Base-by-base conservation (phyloP, 2,888 invertebrate species). In the Hirtodrosophila trivittata region DNA sequence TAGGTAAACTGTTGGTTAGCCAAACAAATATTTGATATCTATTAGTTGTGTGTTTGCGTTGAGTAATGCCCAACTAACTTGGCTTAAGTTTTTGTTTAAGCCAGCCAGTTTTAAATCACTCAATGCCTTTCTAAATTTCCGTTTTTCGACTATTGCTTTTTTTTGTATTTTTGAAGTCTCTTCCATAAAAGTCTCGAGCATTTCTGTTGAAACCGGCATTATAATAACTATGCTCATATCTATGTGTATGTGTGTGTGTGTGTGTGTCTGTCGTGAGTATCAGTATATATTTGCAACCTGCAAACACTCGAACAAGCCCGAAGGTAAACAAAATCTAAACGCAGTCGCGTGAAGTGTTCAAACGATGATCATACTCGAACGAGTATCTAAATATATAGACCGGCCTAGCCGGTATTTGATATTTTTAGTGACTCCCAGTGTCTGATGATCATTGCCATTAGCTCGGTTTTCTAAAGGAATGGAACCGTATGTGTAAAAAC, bases 71-170 rank as follows among this genome's bases (percentile, higher is more conserved):
- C 18, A 21, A 21, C 18, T 21, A 21, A 21, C 18, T 21, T 21
- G 18, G 18, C 18, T 21, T 21, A 21, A 21, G 18, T 21, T 3
- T 21, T 21, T 21, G 18, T 21, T 21, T 21, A 3, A 21, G 18
- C 18, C 2, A 21, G 18, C 18, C 2, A 21, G 18, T 21, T 21
- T 28, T 7, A 46, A 59, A 33, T n/a, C 43, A 58, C 21, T 33
- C 13, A 26, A 26, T 49, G 68, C 70, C 70, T 70, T 70, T 73
- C 74, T 73, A 73, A 73, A 73, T 70, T 57, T 73, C 56, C 56
- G 69, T 65, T 70, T 28, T 28, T 28, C n/a, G n/a, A n/a, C n/a
- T 4, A 25, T 30, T 25, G 25, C 3, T n/a, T 28, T 28, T n/a
- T 9, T 28, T 28, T 4, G 5, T 7, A 28, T 28, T 58, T 60